Evolutionary conservation across 2,113 vertebrate species (phyloP).

Genomic region (Odontesthes bonariensis): DNA sequence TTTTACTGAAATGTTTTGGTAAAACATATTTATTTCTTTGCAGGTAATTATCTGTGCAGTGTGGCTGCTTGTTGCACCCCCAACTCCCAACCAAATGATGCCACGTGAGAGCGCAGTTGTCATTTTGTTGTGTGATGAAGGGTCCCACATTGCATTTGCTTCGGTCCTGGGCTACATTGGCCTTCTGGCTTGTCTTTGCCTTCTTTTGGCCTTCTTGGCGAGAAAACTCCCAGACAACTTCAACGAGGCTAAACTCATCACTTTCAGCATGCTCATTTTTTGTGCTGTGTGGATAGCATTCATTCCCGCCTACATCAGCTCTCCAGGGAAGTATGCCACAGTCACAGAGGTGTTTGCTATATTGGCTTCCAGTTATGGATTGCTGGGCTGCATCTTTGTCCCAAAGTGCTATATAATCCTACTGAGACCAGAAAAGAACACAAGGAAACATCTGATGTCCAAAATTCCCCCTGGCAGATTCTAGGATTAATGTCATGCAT

Average conservation of each 20-base stretch:
- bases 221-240: constrained; percentile 84
- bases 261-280: constrained; percentile 86
- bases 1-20: neutral
- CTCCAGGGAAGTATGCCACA: constrained; percentile 83
- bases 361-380: constrained; percentile 83
- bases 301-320: constrained; percentile 83
- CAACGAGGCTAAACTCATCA: constrained; percentile 85
- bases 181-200: constrained; percentile 79
- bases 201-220: constrained; percentile 82
- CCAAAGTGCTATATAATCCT: constrained; percentile 86
- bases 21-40: constrained; percentile 12
- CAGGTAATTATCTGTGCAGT: constrained; percentile 79
- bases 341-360: constrained; percentile 86
- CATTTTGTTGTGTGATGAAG: constrained; percentile 82
- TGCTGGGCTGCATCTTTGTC: constrained; percentile 82
- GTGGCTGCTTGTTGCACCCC: constrained; percentile 80
- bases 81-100: constrained; percentile 74
- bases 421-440: constrained; percentile 80
- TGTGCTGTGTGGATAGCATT: constrained; percentile 84
- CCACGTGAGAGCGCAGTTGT: constrained; percentile 73
- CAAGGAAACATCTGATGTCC: constrained; percentile 80
- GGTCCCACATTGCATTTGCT: constrained; percentile 75
- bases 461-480: constrained; percentile 44
- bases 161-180: constrained; percentile 84
- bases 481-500: constrained; percentile 22